These are phyloP conservation scores for Lophius americanus DNA, from an alignment of 2,797 vertebrate species.

Conservation along the genomic window DNA sequence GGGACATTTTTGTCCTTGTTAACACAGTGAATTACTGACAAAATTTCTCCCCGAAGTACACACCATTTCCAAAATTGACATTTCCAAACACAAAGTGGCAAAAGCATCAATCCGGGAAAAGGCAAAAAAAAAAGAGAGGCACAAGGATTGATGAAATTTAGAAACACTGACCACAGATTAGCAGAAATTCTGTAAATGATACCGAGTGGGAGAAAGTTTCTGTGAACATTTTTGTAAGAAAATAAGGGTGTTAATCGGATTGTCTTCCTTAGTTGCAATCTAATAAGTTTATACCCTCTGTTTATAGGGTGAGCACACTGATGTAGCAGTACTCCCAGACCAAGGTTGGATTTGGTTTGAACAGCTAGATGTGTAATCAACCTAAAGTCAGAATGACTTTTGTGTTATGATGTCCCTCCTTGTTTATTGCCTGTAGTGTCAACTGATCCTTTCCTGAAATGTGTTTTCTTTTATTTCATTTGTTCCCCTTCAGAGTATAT, in stretches of 20 bases:
- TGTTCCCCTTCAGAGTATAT: no score
- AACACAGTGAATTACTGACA: no score
- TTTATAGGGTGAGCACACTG: constrained; percentile 15
- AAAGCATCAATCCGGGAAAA: no score
- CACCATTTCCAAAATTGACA: no score
- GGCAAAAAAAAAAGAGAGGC: no score
- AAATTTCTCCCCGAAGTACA: no score
- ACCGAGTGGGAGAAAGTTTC: constrained; percentile 17
- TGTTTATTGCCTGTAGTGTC: constrained; percentile 7
- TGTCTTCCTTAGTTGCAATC: constrained; percentile 29
- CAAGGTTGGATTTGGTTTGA: constrained; percentile 9
- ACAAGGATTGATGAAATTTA: constrained; percentile 25
- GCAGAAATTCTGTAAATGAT: constrained; percentile 11
- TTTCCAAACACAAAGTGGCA: no score
- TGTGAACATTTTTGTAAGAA: constrained; percentile 26
- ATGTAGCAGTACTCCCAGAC: constrained; percentile 9
- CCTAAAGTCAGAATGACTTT: constrained; percentile 18
- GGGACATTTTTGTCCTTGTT: no score
- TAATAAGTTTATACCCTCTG: constrained; percentile 17
- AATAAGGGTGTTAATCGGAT: constrained; percentile 8
- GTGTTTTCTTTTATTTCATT: neutral
- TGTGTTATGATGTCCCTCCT: constrained; percentile 21
- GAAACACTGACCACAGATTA: constrained; percentile 4
- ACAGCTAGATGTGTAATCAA: constrained; percentile 24
- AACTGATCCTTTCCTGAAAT: constrained; percentile 13